Evolutionary conservation across 2,888 invertebrate genomes (phyloP), one percentile per base, ranked within the genome.

Genomic region (Augiades crinisus): DNA sequence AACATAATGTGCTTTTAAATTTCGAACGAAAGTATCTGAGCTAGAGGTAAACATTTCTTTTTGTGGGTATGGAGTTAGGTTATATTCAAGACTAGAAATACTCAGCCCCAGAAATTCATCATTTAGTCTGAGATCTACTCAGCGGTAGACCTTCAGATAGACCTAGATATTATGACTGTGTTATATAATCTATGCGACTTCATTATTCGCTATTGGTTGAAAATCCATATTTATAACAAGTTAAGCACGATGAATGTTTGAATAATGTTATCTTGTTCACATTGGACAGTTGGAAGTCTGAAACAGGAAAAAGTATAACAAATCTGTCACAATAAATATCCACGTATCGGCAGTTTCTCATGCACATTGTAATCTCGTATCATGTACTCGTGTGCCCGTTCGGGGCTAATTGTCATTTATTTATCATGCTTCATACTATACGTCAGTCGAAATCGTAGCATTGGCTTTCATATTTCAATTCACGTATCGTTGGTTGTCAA

Each of bases 401-500:
- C 17, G 50, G 51, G 57, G 59, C 53, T 60, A 57, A 59, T 56
- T 55, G 56, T 58, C 59, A 54, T 51, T 43, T 59, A 60, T 60
- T 62, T 59, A 56, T 58, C 61, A 55, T 60, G 55, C 54, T 40
- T 34, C 49, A 49, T 49, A 41, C 36, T 60, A 56, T 49, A 54
- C 60, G 59, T 60, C 57, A 57, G 67, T 68, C 74, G 73, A 72
- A 44, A 52, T 63, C 62, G 63, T 68, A 67, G 70, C 72, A 68
- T 66, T 59, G 64, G 69, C 67, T 73, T 75, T 77, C 78, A 88
- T 87, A 88, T 81, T 81, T 87, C 84, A 87, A 81, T 81, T 79
- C 75, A 70, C 65, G 75, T 81, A 85, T 82, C 78, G 75, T 70
- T 59, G 71, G 77, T 79, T 86, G 88, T 88, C 87, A 85, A 83